These are phyloP conservation scores for Colaptes auratus DNA, from an alignment of 2,113 vertebrate species.

Conservation along the genomic window DNA sequence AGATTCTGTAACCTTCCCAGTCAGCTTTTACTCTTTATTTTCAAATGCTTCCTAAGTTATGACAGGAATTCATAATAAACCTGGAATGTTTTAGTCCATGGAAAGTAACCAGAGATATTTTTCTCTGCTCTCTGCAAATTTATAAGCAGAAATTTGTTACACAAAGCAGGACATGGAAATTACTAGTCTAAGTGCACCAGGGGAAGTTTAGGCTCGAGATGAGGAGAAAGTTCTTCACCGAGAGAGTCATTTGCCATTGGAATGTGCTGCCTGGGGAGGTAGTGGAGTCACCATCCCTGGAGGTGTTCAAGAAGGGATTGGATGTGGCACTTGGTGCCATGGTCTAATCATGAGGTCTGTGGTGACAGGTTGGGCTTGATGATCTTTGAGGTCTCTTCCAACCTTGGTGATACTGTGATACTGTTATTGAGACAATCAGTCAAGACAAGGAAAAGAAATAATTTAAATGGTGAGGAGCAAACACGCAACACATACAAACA, in stretches of 20 bases:
- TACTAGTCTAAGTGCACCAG: not conserved
- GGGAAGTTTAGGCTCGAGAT: too few species aligned
- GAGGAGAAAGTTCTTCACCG: too few species aligned
- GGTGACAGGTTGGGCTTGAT: too few species aligned
- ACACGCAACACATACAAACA: rapidly evolving
- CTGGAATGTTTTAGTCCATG: not conserved
- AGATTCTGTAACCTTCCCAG: not conserved
- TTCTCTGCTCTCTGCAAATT: not conserved
- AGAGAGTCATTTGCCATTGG: too few species aligned
- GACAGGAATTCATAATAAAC: not conserved
- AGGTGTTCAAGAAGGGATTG: too few species aligned
- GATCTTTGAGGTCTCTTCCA: too few species aligned
- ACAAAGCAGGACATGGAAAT: not conserved
- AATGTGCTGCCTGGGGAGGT: too few species aligned
- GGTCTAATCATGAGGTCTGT: too few species aligned
- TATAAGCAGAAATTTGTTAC: not conserved
- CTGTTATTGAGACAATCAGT: not conserved
- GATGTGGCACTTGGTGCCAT: too few species aligned
- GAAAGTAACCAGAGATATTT: not conserved
- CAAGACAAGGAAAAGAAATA: not conserved
- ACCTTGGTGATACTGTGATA: too few species aligned
- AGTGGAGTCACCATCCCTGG: too few species aligned
- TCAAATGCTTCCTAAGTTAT: not conserved
- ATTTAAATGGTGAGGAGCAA: not conserved
- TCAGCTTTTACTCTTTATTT: not conserved